Base-by-base conservation (phyloP, 2,888 invertebrate genomes). In the Archips crataeganus region DNA sequence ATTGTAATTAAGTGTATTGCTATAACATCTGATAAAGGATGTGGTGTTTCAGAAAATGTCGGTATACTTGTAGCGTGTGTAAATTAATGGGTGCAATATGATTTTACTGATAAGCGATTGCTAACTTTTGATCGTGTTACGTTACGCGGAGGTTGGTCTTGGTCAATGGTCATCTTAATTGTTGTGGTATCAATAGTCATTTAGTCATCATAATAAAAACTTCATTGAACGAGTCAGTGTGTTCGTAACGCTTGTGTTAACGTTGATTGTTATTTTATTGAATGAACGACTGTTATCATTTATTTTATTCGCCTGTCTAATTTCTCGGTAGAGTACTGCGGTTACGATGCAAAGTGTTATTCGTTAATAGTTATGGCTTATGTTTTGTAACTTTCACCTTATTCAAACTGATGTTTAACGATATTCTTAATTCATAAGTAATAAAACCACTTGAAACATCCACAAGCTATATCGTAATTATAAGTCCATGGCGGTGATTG, bases 211-310 rank as follows among this genome's bases (percentile, higher is more conserved):
- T n/a, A 49, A n/a, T n/a, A 70, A 63, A 57, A 45, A 70, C 45
- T 63, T 23, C 51, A n/a, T 54, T 36, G 5, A 23, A 23, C 51
- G 62, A 68, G 60, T 57, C 70, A 36, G n/a, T 45, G 54, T 54
- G 1, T 32, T 62, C 51, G 23, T 49, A 61, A 60, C 66, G 11
- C 5, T 51, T 45, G 13, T 63, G 23, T 13, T 4, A 63, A 47
- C 32, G 13, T 10, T 49, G n/a, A 60, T 68, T 67, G 47, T 68
- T 68, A 34, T 68, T 39, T 36, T 42, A 68, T 47, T 13, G 49
- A 23, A 57, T 57, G 32, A 11, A 23, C n/a, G 11, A 11, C 57
- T 32, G 23, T 54, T 57, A 15, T n/a, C 13, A 15, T 32, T 57
- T 23, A 32, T 57, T 57, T 57, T 57, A 57, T 57, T 32, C 32